phyloP scores from a whole-genome alignment of 1,140 invertebrate species.

The Aporrectodea caliginosa region DNA sequence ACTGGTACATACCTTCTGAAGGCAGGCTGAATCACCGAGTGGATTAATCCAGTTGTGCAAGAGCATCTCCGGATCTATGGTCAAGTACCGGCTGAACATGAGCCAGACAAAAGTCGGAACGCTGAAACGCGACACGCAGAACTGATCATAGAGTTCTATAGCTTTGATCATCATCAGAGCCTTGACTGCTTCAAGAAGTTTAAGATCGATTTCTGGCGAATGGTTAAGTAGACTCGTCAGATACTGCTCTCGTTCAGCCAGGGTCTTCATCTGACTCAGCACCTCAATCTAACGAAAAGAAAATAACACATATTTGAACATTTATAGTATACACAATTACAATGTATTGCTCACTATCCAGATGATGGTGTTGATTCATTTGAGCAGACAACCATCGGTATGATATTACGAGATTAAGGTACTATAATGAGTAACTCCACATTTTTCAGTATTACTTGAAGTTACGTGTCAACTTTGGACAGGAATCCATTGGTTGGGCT shows the following conservation, averaged over 20 bases:
- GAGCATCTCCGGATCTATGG: constrained; percentile 51
- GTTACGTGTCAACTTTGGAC: too few relatives aligned
- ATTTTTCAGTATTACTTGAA: too few relatives aligned
- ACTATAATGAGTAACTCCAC: too few relatives aligned
- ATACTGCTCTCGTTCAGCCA: not conserved
- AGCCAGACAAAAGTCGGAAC: constrained; percentile 58
- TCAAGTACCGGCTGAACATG: constrained; percentile 58
- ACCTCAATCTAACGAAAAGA: not conserved
- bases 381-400: too few relatives aligned
- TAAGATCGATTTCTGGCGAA: constrained; percentile 53
- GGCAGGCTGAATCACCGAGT: constrained; percentile 49
- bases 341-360: too few relatives aligned
- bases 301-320: too few relatives aligned
- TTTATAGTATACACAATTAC: too few relatives aligned
- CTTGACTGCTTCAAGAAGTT: constrained; percentile 59
- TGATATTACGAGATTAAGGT: too few relatives aligned
- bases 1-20: not conserved
- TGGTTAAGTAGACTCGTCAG: constrained; percentile 53
- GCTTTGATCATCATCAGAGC: constrained; percentile 58
- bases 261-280: not conserved
- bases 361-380: too few relatives aligned
- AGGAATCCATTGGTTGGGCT: too few relatives aligned
- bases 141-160: constrained; percentile 48
- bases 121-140: constrained; percentile 26
- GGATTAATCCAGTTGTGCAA: constrained; percentile 57